Base-by-base conservation (phyloP, 2,797 vertebrate genomes). In the Hemibagrus guttatus region DNA sequence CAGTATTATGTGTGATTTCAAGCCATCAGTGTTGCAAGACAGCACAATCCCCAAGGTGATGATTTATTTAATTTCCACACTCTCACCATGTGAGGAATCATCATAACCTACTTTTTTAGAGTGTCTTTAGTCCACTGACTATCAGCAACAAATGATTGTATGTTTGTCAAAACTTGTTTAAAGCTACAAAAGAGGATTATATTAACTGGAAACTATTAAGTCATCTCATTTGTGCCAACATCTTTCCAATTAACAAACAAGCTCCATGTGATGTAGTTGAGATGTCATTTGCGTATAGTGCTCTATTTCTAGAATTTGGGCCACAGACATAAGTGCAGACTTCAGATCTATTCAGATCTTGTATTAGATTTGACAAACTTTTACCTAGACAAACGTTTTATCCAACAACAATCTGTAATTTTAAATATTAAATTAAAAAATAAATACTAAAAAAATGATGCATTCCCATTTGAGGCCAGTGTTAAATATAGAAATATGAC, bases 1-100 rank as follows among this genome's bases (percentile, higher is more conserved):
- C 17, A 35, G 80, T 54, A 66, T 81, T 66, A 82, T 52, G 79
- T 81, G 23, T 81, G 42, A 82, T 82, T 83, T 58, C 13, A 58
- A n/a, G 82, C 52, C 52, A 42, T 71, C 52, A 58, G 17, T 58
- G 66, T 83, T 71, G 31, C 31, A 56, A 83, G 52, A 83, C 66
- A 42, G 82, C 66, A 58, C 68, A 23, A 58, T 66, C n/a, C 63
- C 14, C 63, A 11, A 68, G 39, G 58, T 80, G 80, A 42, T 83
- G n/a, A 83, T 35, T 39, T 83, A 83, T 71, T 69, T 54, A 9
- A 83, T 71, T 83, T 71, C 63, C 17, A 68, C 17, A 13, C 17
- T 52, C 46, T 58, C 17, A 7, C 35, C 68, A 58, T 71, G 80
- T 64, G 61, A 66, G 52, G 28, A 71, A 83, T 69, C 31, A 83